Evolutionary conservation across 35 echinoderm and acorn worm species (phyloP).

Genomic region (Apostichopus japonicus): DNA sequence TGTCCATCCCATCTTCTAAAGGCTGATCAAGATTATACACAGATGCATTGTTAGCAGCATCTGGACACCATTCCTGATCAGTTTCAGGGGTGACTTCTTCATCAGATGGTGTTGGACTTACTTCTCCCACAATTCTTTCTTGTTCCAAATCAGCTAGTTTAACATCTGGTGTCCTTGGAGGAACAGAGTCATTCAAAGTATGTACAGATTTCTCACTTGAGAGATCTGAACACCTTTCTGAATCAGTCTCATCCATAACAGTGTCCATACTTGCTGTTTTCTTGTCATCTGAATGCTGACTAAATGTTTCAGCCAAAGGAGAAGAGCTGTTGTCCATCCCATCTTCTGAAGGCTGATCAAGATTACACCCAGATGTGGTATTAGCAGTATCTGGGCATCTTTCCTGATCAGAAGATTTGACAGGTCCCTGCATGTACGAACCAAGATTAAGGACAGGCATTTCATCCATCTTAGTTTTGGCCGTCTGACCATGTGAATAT

Average conservation of each 20-base stretch:
- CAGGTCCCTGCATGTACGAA: too few relatives aligned
- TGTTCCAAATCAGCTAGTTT: too few relatives aligned
- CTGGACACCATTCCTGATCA: not conserved
- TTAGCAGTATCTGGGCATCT: not conserved
- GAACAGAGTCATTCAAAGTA: too few relatives aligned
- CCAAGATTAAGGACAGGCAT: too few relatives aligned
- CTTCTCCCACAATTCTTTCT: too few relatives aligned
- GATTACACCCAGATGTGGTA: too few relatives aligned
- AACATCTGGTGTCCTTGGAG: too few relatives aligned
- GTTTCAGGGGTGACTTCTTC: not conserved
- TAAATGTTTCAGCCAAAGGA: too few relatives aligned
- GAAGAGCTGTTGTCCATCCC: not conserved
- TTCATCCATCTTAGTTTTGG: too few relatives aligned
- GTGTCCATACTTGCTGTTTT: not conserved
- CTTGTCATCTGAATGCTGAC: not conserved
- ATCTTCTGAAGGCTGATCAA: not conserved
- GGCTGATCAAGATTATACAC: not conserved
- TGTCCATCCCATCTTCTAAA: not conserved
- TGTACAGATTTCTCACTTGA: not conserved
- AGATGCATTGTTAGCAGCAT: not conserved
- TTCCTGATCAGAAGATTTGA: not conserved
- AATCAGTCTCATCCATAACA: not conserved
- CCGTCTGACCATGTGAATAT: too few relatives aligned
- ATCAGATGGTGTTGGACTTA: not conserved
- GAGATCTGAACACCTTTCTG: not conserved